Evolutionary conservation across 1,140 invertebrate genomes (phyloP).

Genomic region (Helicoverpa zea): DNA sequence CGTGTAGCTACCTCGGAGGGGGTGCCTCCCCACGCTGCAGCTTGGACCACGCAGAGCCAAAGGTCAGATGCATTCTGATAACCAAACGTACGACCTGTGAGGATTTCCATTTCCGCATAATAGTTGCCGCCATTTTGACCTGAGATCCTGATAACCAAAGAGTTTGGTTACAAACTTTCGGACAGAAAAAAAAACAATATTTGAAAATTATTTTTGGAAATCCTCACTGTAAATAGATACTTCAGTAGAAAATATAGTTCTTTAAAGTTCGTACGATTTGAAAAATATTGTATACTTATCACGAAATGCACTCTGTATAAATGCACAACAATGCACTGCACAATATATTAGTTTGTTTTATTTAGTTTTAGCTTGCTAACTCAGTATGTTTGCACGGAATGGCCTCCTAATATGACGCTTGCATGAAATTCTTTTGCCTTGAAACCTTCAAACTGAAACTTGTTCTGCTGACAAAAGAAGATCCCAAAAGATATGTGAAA

Average conservation of each 20-base stretch:
- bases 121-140: slow-evolving; percentile 44
- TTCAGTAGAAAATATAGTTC: slow-evolving; percentile 9
- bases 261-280: slow-evolving; percentile 31
- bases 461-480: too few relatives aligned
- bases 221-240: slow-evolving; percentile 27
- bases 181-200: neutral
- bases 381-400: slow-evolving; percentile 37
- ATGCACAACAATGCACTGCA: slow-evolving; percentile 27
- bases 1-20: slow-evolving; percentile 83
- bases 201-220: slow-evolving; percentile 18
- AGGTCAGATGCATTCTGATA: slow-evolving; percentile 73
- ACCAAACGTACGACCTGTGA: slow-evolving; percentile 56
- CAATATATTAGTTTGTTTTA: neutral
- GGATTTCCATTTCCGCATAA: slow-evolving; percentile 48
- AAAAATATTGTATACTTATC: slow-evolving; percentile 14
- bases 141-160: slow-evolving; percentile 16
- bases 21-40: slow-evolving; percentile 80
- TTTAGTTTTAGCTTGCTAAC: slow-evolving; percentile 28
- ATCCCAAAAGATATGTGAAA: neutral
- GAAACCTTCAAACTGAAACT: too few relatives aligned
- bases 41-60: slow-evolving; percentile 82
- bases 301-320: slow-evolving; percentile 36
- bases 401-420: slow-evolving; percentile 16
- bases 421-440: slow-evolving; percentile 13
- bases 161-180: slow-evolving; percentile 11